These are phyloP conservation scores for Acinonyx jubatus DNA, from an alignment of 2,113 vertebrate species.

Conservation along the genomic window DNA sequence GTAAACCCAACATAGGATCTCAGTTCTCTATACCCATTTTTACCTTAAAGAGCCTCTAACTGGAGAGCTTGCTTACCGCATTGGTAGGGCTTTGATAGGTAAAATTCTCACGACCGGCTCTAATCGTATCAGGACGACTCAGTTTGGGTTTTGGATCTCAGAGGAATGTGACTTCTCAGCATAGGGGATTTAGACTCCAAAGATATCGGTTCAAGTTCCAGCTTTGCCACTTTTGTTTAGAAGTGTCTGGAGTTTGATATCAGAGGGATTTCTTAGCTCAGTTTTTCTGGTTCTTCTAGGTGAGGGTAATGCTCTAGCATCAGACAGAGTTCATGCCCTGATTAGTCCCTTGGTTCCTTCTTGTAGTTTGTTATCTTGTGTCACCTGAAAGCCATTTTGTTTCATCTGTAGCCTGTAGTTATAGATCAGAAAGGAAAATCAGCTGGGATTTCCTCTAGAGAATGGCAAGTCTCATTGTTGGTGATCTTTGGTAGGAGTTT, in stretches of 20 bases:
- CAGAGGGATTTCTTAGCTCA: not conserved
- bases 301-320: not conserved
- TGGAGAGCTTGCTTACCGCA: not conserved
- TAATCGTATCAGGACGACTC: not conserved
- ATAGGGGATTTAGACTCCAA: not conserved
- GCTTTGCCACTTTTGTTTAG: conserved; percentile 34
- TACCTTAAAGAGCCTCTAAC: not conserved
- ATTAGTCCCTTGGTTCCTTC: not conserved
- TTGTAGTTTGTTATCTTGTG: conserved; percentile 5
- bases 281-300: not conserved
- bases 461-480: not conserved
- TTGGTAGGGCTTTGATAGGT: not conserved
- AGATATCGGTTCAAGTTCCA: conserved; percentile 1
- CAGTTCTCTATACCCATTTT: not conserved
- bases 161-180: not conserved
- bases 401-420: conserved; percentile 43
- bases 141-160: not conserved
- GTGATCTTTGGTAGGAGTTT: not conserved
- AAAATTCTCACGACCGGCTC: not conserved
- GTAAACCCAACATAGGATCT: not conserved
- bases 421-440: not conserved
- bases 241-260: conserved; percentile 37
- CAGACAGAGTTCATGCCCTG: not conserved
- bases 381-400: conserved; percentile 50
- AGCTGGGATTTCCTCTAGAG: not conserved